Percentiles rank a stretch among this genome's conserved stretches.
Conservation (phyloP, 2,888 invertebrate genomes). For the Plutella xylostella region DNA sequence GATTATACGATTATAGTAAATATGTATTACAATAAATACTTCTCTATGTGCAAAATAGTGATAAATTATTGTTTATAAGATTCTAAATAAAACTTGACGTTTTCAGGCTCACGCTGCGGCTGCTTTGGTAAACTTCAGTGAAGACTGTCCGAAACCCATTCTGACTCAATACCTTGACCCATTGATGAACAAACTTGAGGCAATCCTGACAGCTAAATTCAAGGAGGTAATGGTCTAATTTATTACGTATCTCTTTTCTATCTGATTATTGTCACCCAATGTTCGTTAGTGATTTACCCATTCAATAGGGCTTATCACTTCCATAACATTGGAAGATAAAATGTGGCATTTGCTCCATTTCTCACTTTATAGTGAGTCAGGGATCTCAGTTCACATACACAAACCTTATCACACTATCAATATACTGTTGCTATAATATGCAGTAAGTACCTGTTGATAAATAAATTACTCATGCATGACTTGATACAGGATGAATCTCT, state of each 20-base stretch:
- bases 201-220: conserved; percentile 91
- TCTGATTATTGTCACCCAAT: conserved; percentile 34
- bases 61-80: neutral
- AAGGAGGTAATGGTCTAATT: conserved; percentile 74
- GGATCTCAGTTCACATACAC: conserved; percentile 64
- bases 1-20: neutral
- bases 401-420: too few species aligned
- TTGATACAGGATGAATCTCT: too few species aligned
- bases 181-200: conserved; percentile 91
- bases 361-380: conserved; percentile 38
- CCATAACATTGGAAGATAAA: conserved; percentile 64
- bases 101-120: conserved; percentile 83
- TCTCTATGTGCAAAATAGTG: neutral
- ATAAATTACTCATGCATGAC: too few species aligned
- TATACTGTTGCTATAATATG: too few species aligned
- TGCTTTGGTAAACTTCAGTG: conserved; percentile 98
- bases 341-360: conserved; percentile 56
- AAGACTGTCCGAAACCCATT: conserved; percentile 97
- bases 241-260: neutral
- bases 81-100: too few species aligned
- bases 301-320: conserved; percentile 40
- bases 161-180: conserved; percentile 90
- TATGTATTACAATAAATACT: neutral
- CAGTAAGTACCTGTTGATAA: too few species aligned
- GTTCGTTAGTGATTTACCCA: conserved; percentile 60